phyloP scores from a whole-genome alignment of 2,888 invertebrate species.

The Cephus sareptanus region DNA sequence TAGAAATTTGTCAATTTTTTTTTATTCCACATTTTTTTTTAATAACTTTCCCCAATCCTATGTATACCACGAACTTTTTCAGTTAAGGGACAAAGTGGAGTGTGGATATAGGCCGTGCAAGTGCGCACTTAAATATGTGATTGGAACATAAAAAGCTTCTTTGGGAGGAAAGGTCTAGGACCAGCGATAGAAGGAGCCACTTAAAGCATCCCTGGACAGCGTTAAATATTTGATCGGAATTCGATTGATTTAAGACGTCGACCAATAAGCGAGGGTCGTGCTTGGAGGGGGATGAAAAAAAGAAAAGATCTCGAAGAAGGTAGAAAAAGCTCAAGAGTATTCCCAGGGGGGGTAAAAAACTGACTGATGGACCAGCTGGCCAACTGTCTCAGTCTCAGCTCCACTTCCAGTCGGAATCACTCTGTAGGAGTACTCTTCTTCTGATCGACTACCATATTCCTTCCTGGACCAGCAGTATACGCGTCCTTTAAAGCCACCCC shows the following conservation, averaged over 20 bases:
- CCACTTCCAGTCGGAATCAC: slow-evolving; percentile 14
- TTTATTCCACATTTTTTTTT: background rate
- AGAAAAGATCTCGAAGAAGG: slow-evolving; percentile 22
- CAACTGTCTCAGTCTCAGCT: slow-evolving; percentile 56
- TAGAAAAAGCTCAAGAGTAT: slow-evolving; percentile 36
- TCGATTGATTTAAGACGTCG: slow-evolving; percentile 61
- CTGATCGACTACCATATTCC: slow-evolving; percentile 15
- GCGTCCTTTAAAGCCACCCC: slow-evolving; percentile 47
- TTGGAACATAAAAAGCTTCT: slow-evolving; percentile 49
- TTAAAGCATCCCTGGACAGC: slow-evolving; percentile 48
- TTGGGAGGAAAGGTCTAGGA: slow-evolving; percentile 19
- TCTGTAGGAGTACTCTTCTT: slow-evolving; percentile 12
- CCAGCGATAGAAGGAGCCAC: slow-evolving; percentile 37
- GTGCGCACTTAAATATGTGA: slow-evolving; percentile 42
- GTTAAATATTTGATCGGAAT: slow-evolving; percentile 64
- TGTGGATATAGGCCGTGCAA: background rate
- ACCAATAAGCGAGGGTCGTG: slow-evolving; percentile 33
- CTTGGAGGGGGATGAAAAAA: slow-evolving; percentile 19
- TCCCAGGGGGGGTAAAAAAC: slow-evolving; percentile 52
- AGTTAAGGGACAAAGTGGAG: background rate
- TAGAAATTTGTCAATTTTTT: background rate
- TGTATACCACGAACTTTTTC: background rate
- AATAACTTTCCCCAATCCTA: background rate
- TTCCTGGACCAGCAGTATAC: slow-evolving; percentile 25
- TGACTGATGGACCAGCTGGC: slow-evolving; percentile 51